These are phyloP conservation scores for Brotula barbata DNA, from an alignment of 2,797 vertebrate genomes.

Conservation along the genomic window DNA sequence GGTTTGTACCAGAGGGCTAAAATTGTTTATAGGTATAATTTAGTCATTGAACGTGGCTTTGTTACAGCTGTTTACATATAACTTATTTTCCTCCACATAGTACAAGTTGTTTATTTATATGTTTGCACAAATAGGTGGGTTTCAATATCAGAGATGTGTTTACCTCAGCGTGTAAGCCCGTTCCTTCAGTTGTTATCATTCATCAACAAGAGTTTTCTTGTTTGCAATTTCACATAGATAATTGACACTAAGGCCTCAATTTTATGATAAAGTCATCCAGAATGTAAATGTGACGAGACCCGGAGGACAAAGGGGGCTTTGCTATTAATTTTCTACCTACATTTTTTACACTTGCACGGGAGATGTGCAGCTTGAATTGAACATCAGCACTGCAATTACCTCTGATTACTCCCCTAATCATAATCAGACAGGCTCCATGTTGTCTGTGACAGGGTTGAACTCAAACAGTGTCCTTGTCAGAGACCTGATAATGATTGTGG, in stretches of 20 bases:
- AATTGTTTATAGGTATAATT: too few relatives aligned
- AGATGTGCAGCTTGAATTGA: constrained; percentile 52
- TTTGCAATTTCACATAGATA: too few relatives aligned
- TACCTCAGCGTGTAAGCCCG: too few relatives aligned
- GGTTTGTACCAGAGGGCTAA: too few relatives aligned
- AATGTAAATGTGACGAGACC: constrained; percentile 22
- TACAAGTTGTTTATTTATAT: too few relatives aligned
- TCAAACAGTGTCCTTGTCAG: constrained; percentile 63
- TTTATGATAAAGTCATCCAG: neutral
- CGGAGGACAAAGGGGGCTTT: constrained; percentile 31
- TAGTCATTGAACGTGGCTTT: too few relatives aligned
- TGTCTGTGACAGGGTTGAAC: constrained; percentile 61
- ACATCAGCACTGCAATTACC: constrained; percentile 65
- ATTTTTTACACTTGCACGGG: constrained; percentile 43
- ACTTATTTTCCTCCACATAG: too few relatives aligned
- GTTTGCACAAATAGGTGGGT: too few relatives aligned
- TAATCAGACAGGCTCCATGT: constrained; percentile 66
- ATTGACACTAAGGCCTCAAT: neutral
- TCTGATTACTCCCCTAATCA: constrained; percentile 69
- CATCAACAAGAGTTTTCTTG: too few relatives aligned
- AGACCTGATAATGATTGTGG: constrained; percentile 53
- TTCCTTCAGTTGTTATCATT: too few relatives aligned
- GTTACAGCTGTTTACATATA: too few relatives aligned
- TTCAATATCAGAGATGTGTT: too few relatives aligned
- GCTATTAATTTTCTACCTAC: constrained; percentile 44